phyloP scores from a whole-genome alignment of 2,113 vertebrate genomes.

The Ceyx margarethae region DNA sequence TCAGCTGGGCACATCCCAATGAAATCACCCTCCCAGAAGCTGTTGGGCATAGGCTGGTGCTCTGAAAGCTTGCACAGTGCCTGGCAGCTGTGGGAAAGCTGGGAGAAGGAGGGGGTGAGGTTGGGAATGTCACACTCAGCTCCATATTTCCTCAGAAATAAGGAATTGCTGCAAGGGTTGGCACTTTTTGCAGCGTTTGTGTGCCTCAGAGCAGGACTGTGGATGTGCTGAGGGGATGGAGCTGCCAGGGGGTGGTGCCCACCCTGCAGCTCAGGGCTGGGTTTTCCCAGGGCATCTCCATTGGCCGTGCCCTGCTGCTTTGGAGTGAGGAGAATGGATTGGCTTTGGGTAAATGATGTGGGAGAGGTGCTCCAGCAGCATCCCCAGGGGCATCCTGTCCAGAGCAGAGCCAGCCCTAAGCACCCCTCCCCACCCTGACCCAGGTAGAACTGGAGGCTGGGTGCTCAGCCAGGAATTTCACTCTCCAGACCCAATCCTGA shows the following conservation, averaged over 20 bases:
- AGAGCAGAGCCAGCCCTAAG: not conserved
- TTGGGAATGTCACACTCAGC: fast-evolving
- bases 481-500: not conserved
- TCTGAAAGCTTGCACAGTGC: not conserved
- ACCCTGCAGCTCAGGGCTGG: too few species aligned
- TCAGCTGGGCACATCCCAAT: not conserved
- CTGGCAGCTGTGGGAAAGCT: fast-evolving
- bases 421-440: too few species aligned
- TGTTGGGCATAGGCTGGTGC: not conserved
- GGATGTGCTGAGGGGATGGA: not conserved
- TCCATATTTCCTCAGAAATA: not conserved
- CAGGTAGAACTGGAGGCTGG: fast-evolving
- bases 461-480: not conserved
- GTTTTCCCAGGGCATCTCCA: not conserved
- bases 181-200: fast-evolving
- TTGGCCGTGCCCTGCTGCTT: not conserved
- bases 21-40: not conserved
- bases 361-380: not conserved
- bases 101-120: not conserved
- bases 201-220: not conserved
- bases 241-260: not conserved
- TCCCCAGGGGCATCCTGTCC: not conserved
- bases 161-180: not conserved
- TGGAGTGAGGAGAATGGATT: not conserved
- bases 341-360: fast-evolving